Base-by-base conservation (phyloP, 2,888 invertebrate genomes). In the Gandaritis pyraliata region DNA sequence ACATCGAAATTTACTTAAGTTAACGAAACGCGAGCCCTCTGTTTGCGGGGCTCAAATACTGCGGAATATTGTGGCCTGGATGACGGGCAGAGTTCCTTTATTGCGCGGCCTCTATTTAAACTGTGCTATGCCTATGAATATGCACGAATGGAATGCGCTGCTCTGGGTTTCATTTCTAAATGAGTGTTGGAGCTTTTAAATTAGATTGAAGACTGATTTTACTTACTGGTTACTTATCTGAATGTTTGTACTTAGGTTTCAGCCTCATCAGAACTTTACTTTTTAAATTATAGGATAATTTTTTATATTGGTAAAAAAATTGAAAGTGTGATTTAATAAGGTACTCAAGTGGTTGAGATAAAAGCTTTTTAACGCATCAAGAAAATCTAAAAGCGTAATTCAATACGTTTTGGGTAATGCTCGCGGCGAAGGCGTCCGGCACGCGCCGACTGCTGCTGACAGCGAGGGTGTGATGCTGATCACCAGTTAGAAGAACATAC, bases 1-100 rank as follows among this genome's bases (percentile, higher is more conserved):
- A 92, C 90, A 92, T 88, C 84, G 90, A 90, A 92, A 92, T 91
- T 91, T 92, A 92, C 91, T 92, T 91, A 91, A 88, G 89, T 89
- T 90, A 90, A 88, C 87, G 86, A 87, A 89, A 86, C 84, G 86
- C 86, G 85, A 87, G 86, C 88, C 90, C 89, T 85, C 88, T 91
- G 86, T 92, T 91, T 91, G 87, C 87, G 74, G 78, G 85, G 84
- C 85, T 82, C 90, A 88, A 89, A 88, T 83, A 89, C 77, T 70
- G 74, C 75, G 75, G 72, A 72, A 78, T 79, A 80, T 81, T 80
- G 77, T 78, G 75, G 75, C 72, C 70, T 75, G 70, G 67, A 76
- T 69, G 72, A 72, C 68, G 57, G 50, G 63, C 69, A 66, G 66
- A 68, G 69, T 76, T 70, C 70, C 81, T 83, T 84, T 86, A 86